phyloP scores from a whole-genome alignment of 1,140 invertebrate genomes.

The Zaprionus tsacasi region DNA sequence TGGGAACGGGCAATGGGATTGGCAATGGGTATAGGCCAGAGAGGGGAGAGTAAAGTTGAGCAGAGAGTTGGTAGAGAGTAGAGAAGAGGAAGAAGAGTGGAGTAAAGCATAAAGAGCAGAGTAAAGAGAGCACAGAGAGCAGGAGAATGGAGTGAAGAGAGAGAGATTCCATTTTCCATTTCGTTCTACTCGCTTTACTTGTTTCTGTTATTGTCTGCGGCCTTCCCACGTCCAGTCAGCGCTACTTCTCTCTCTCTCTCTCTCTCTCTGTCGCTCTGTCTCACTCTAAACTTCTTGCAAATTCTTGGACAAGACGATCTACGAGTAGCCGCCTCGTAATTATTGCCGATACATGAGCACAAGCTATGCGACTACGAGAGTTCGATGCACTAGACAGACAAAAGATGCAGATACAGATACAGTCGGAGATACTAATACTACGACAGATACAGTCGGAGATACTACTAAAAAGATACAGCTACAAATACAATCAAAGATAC shows the following conservation, averaged over 20 bases:
- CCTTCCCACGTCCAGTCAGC: slow-evolving; percentile 31
- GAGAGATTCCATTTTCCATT: slow-evolving; percentile 71
- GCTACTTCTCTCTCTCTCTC: no score
- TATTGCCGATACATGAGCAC: slow-evolving; percentile 62
- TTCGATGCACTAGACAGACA: slow-evolving; percentile 60
- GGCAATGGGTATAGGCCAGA: not conserved
- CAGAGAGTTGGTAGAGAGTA: not conserved
- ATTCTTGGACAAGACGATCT: slow-evolving; percentile 52
- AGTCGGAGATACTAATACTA: not conserved
- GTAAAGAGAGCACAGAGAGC: not conserved
- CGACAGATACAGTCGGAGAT: no score
- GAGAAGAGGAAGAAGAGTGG: slow-evolving; percentile 19
- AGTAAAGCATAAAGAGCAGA: not conserved
- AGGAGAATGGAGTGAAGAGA: not conserved
- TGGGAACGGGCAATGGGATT: slow-evolving; percentile 17
- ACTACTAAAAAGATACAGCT: not conserved
- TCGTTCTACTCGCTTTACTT: slow-evolving; percentile 59
- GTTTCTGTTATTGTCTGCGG: slow-evolving; percentile 59
- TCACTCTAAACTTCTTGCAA: slow-evolving; percentile 25
- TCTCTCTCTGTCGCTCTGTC: slow-evolving; percentile 4
- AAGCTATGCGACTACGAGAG: slow-evolving; percentile 46
- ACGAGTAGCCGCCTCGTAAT: slow-evolving; percentile 56
- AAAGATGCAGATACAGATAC: slow-evolving; percentile 20
- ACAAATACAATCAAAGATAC: not conserved
- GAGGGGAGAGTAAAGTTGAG: not conserved